Percentiles rank a stretch among this genome's conserved stretches.
Conservation (phyloP, 2,888 invertebrate genomes). For the Portevinia maculata region DNA sequence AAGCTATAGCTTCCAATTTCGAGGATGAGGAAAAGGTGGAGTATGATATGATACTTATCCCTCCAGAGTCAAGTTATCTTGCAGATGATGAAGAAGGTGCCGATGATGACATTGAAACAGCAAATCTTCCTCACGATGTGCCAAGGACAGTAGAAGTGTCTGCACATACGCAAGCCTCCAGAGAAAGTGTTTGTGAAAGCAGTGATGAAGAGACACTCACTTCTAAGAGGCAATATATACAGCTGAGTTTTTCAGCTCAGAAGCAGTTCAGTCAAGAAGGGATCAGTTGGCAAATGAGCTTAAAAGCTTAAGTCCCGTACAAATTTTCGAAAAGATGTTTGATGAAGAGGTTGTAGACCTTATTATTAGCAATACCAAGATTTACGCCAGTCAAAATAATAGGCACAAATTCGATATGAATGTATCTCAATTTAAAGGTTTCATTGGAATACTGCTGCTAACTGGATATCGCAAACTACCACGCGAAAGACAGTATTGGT, state of each 20-base stretch:
- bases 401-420: neutral
- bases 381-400: too few relatives aligned
- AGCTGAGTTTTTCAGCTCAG: too few relatives aligned
- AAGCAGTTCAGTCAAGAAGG: too few relatives aligned
- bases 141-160: conserved; percentile 7
- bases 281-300: conserved; percentile 10
- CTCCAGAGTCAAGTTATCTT: conserved; percentile 22
- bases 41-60: too few relatives aligned
- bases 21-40: too few relatives aligned
- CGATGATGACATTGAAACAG: conserved; percentile 31
- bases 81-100: conserved; percentile 37
- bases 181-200: conserved; percentile 15
- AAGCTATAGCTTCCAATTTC: too few relatives aligned
- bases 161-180: too few relatives aligned
- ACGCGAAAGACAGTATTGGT: conserved; percentile 13
- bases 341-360: conserved; percentile 9
- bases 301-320: neutral
- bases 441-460: conserved; percentile 16
- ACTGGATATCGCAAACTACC: conserved; percentile 12
- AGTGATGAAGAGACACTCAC: conserved; percentile 21
- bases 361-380: neutral
- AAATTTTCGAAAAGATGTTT: conserved; percentile 9
- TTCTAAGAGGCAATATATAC: conserved; percentile 10
- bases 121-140: conserved; percentile 1
- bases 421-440: conserved; percentile 6